A percentile compares a stretch with the other conserved stretches of the same genome.
These are phyloP conservation scores for Chironomus tepperi DNA, from an alignment of 1,140 invertebrate species.

Conservation along the genomic window DNA sequence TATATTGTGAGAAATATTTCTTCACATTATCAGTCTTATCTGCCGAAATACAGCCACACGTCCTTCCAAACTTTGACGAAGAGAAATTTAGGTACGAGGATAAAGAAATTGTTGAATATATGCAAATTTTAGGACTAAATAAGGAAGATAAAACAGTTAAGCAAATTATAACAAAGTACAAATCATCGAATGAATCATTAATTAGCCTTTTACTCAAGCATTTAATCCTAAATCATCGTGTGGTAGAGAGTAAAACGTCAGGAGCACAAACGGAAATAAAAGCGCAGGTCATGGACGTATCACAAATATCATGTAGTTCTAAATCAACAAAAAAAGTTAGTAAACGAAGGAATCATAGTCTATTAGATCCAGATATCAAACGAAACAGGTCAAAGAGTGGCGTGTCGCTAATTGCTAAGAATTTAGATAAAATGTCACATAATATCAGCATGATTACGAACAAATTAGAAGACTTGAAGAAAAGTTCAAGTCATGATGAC, in stretches of 20 bases:
- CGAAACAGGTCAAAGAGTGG: neutral
- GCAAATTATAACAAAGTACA: neutral
- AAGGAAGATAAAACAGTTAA: neutral
- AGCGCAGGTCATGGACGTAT: neutral
- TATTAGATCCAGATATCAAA: neutral
- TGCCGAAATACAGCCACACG: neutral
- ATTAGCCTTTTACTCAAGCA: neutral
- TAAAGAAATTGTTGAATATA: neutral
- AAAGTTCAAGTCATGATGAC: neutral
- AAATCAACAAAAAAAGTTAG: neutral
- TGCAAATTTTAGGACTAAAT: neutral
- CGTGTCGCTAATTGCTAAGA: neutral
- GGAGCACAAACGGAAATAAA: neutral
- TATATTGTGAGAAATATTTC: slow-evolving; percentile 9
- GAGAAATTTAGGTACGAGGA: neutral
- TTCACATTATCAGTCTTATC: neutral
- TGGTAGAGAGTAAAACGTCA: neutral
- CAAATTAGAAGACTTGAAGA: neutral
- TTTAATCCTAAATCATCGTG: neutral
- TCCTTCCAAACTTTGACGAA: slow-evolving; percentile 9
- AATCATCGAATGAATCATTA: neutral
- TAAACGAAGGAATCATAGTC: neutral
- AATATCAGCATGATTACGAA: neutral
- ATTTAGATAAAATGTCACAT: slow-evolving; percentile 17
- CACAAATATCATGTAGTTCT: neutral